Evolutionary conservation across 2,888 invertebrate species (phyloP), one percentile per base, ranked within the genome.

Genomic region (Melangyna quadrimaculata): DNA sequence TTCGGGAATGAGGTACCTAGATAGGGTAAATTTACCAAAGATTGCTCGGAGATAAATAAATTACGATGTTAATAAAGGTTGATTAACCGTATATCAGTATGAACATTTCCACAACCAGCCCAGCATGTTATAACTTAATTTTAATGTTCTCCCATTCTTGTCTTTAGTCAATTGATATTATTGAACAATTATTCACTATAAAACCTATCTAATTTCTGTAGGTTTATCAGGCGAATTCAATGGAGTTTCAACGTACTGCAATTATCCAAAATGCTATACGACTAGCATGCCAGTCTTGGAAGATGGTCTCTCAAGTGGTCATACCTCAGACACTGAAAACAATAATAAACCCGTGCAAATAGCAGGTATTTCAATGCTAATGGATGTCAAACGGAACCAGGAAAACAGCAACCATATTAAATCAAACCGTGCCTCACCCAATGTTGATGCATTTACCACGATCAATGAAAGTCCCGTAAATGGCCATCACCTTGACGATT

Each of bases 261-360:
- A 94, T 90, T 94, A 94, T 89, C 93, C 95, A 45, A 94, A 94
- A 91, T 94, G 94, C 92, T 96, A 94, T 92, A 95, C 95, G 65
- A 95, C 95, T 61, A 95, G 95, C 89, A 96, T 98, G 96, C 98
- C 98, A 0, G 96, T 97, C 17, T 94, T 98, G 55, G 98, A 98
- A 91, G 98, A 98, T 92, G 98, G 98, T 0, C 93, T 98, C 77
- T 98, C 98, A 2, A 98, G 98, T 43, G 98, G 98, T 2, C 98
- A 98, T 90, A 97, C 96, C 1, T 98, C 98, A 87, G 98, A 98
- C 90, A 96, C 95, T 0, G 98, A 98, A 93, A 97, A 97, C 91
- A 97, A 96, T 90, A 97, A 97, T 92, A 73, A 79, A 79, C 88
- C 88, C 12, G 40, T 88, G 40, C 88, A 88, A 22, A 78, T 88